Evolutionary conservation across 2,888 invertebrate genomes (phyloP), one percentile per base, ranked within the genome.

Genomic region (Formica aserva): DNA sequence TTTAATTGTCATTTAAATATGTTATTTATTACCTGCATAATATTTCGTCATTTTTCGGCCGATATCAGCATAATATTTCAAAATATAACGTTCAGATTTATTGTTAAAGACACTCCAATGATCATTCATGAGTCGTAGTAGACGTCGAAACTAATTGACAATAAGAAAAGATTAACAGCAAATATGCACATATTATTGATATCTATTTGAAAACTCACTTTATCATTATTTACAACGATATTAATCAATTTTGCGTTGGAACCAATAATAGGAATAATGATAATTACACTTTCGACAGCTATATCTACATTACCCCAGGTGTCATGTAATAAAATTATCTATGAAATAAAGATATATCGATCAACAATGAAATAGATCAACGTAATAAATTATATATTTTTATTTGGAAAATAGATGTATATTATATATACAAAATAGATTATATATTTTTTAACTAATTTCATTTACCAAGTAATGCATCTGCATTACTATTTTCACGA

Each of bases 61-160:
- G 8, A 76, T 76, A 13, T 22, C 26, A 26, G 66, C 66, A n/a
- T 76, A 76, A 52, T 35, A 32, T 76, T 18, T 66, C 52, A 76
- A 52, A 8, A 66, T 66, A 38, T 35, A 32, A 38, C 13, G 52
- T 13, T 76, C 76, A 1, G 8, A 38, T 62, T 76, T 4, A 8
- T 13, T 76, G 4, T 26, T 29, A 76, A 76, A 76, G 13, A 29
- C 0, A 4, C 26, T 18, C 76, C 76, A 76, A 52, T 76, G 66
- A 18, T 76, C 9, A 1, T 26, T 38, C 52, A 76, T 76, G 26
- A 52, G 38, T 52, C 26, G 76, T 35, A 76, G 13, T 3, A 76
- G 18, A 22, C 9, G 26, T 38, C 26, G 52, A 8, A 76, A 76
- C 76, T 76, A 18, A 66, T 18, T 1, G 26, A 62, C n/a, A 48